Evolutionary conservation across 2,888 invertebrate genomes (phyloP), one percentile per base, ranked within the genome.

Genomic region (Xestoiulus laeticollis): DNA sequence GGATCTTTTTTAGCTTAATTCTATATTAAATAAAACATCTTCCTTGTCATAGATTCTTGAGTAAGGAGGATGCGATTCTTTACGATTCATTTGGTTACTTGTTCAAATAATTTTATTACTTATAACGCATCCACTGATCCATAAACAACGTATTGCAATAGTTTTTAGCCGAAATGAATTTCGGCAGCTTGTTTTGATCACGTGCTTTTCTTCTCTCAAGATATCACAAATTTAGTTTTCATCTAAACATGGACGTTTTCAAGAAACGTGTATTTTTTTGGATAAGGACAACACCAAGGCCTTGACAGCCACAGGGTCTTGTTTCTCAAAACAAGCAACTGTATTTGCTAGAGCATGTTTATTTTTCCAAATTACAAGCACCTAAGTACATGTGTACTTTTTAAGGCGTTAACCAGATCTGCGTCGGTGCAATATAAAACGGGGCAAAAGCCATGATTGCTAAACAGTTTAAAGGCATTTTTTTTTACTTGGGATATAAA

Each of bases 251-350:
- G 68, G 68, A 3, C 68, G 68, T 26, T 68, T 12, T 4, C 26
- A 12, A 1, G 26, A 68, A 68, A 68, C 10, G 68, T 68, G 68
- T 8, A n/a, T n/a, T n/a, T 68, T 68, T 26, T 68, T 68, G 68
- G 26, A 68, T 68, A 68, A 68, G 68, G 68, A 26, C 22, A 68
- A 68, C 68, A 26, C 68, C 26, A 68, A 68, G 68, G 68, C 68
- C 68, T 68, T 68, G 68, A 26, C 68, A 68, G 68, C 68, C 68
- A 22, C 68, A 68, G 68, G 26, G 68, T 68, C 68, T 68, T 68
- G 68, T 68, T 68, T 68, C 68, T 68, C 68, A 68, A 68, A 68
- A 68, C 68, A 68, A 12, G 68, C 68, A 68, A 68, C 68, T n/a
- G 59, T 26, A 22, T 68, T 26, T 68, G 68, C 68, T 68, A 26